Evolutionary conservation across 2,888 invertebrate species (phyloP), one percentile per base, ranked within the genome.

Genomic region (Seladonia tumulorum): DNA sequence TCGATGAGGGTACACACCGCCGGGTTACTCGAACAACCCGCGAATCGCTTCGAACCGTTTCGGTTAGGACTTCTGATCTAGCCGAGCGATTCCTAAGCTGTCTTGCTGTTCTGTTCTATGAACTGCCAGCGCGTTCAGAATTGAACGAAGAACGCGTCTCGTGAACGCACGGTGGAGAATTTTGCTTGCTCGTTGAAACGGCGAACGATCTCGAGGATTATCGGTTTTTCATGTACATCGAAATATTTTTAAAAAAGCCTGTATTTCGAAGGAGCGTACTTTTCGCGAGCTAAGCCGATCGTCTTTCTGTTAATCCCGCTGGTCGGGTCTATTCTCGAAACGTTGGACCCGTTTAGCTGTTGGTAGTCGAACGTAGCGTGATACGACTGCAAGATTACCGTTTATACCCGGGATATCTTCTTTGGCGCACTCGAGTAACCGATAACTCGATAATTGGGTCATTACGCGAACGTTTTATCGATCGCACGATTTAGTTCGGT

Each of bases 381-480:
- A 57, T 16, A 39, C 68, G 29, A 47, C 22, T 1, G 49, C 45
- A 47, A 63, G 71, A 80, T 80, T 57, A 81, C 18, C 60, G 39
- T n/a, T 39, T 60, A 47, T 75, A 42, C 14, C 42, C 68, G 63
- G 60, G 25, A 42, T 45, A 49, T 16, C 45, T 75, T 73, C 63
- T 66, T 76, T 63, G 39, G 42, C 60, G 63, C 81, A 39, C 80
- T 75, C 53, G 49, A 72, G 42, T 57, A 71, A 76, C 70, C 83
- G 82, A 89, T 89, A 90, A 90, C 81, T 90, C 87, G 77, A 83
- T 90, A 90, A 90, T 90, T 90, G 81, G 90, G 83, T 88, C 90
- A 83, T 90, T 90, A 88, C 83, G 29, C 78, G 83, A 83, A 83
- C 76, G 80, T 73, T 83, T 83, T 83, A 90, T 90, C 70, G 90